Evolutionary conservation across 2,888 invertebrate species (phyloP).

Genomic region (Alcis repandata): DNA sequence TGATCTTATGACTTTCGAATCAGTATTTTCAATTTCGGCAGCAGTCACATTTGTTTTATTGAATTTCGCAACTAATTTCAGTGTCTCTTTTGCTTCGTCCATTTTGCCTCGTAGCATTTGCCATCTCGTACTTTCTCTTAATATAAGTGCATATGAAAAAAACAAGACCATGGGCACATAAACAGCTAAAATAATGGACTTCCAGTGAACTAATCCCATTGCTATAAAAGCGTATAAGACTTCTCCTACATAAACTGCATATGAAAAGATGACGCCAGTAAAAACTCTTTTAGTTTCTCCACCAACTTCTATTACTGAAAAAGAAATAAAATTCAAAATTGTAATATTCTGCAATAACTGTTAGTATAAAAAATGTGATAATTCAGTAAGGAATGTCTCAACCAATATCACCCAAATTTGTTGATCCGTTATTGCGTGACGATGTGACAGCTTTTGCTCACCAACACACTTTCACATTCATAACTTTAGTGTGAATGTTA

Average conservation of each 20-base stretch:
- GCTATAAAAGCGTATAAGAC: constrained; percentile 69
- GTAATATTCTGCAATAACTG: too few species aligned
- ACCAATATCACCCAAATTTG: too few species aligned
- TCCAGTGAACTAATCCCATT: constrained; percentile 72
- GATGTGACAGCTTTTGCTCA: too few species aligned
- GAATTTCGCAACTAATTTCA: constrained; percentile 61
- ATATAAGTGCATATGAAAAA: constrained; percentile 57
- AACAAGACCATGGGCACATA: constrained; percentile 70
- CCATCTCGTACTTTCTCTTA: constrained; percentile 75
- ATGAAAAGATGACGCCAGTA: constrained; percentile 72
- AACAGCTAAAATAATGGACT: constrained; percentile 63
- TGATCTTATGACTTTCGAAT: constrained; percentile 61
- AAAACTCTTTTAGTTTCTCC: constrained; percentile 72
- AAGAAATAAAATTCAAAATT: not conserved
- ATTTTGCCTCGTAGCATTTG: constrained; percentile 70
- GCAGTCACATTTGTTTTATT: constrained; percentile 64
- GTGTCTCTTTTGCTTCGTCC: constrained; percentile 63
- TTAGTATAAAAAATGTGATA: too few species aligned
- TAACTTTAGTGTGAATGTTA: too few species aligned
- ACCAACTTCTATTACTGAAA: constrained; percentile 77
- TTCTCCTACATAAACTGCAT: constrained; percentile 73
- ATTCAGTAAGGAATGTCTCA: too few species aligned
- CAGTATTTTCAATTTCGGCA: constrained; percentile 64
- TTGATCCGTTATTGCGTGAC: too few species aligned
- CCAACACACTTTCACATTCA: too few species aligned